These are phyloP conservation scores for Cheilosia urbana DNA, from an alignment of 2,888 invertebrate genomes.

Conservation along the genomic window DNA sequence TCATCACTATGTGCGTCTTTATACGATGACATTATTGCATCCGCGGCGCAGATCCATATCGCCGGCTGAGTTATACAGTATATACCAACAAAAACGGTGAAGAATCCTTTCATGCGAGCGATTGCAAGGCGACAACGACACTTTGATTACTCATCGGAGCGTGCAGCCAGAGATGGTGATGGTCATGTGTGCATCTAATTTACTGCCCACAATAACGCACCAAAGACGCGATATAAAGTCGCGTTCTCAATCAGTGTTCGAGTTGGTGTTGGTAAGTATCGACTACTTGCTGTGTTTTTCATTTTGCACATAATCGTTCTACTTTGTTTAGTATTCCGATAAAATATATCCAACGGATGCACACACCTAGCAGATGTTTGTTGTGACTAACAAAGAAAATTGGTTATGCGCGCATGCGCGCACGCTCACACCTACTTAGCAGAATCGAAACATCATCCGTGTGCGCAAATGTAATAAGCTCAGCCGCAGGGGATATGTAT, in stretches of 20 bases:
- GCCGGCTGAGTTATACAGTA: conserved; percentile 25
- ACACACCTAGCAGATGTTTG: conserved; percentile 53
- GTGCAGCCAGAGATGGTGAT: conserved; percentile 42
- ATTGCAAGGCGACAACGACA: conserved; percentile 60
- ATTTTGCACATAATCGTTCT: conserved; percentile 44
- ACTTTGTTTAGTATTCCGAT: conserved; percentile 43
- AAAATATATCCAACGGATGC: conserved; percentile 51
- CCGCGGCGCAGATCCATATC: conserved; percentile 64
- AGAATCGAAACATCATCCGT: conserved; percentile 32
- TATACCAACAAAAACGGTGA: conserved; percentile 43
- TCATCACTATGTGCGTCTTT: conserved; percentile 67
- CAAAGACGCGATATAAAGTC: neutral
- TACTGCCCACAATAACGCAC: conserved; percentile 60
- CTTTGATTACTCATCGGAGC: conserved; percentile 69
- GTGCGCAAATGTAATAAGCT: conserved; percentile 33
- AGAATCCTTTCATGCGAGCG: conserved; percentile 39
- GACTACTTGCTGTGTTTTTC: conserved; percentile 10
- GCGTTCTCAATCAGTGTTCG: conserved; percentile 2
- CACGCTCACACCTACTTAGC: conserved; percentile 50
- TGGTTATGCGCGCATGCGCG: conserved; percentile 60
- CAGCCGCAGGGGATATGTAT: conserved; percentile 20
- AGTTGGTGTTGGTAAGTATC: neutral
- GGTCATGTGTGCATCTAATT: conserved; percentile 72
- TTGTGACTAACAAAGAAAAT: conserved; percentile 50
- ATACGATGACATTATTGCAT: conserved; percentile 70